Evolutionary conservation across 2,797 vertebrate species (phyloP).

Genomic region (Gorsachius magnificus): DNA sequence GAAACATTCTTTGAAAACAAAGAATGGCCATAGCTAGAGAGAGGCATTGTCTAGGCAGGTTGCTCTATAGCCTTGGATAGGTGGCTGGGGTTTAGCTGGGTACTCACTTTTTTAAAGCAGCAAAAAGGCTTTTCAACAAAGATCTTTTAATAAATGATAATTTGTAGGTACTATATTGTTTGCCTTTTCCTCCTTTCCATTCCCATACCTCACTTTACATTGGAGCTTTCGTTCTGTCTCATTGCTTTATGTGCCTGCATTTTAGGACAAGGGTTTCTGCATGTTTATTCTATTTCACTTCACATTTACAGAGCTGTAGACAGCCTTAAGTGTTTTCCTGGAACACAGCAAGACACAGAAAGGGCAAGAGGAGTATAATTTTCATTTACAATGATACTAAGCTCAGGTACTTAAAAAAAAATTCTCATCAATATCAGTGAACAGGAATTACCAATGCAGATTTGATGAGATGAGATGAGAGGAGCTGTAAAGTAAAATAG

Average conservation of each 20-base stretch:
- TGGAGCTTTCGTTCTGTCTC: background rate
- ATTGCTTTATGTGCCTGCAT: background rate
- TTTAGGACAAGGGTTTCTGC: background rate
- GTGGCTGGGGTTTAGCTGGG: background rate
- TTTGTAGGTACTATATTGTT: background rate
- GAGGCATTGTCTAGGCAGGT: background rate
- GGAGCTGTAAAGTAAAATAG: background rate
- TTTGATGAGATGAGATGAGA: background rate
- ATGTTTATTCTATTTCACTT: background rate
- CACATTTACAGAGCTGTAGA: background rate
- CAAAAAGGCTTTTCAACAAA: background rate
- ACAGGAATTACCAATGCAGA: background rate
- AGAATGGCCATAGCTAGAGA: background rate
- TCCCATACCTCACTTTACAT: background rate
- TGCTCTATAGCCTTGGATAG: background rate
- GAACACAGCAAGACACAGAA: background rate
- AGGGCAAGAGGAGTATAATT: background rate
- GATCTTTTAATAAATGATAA: background rate
- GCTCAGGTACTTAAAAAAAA: background rate
- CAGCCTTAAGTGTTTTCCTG: background rate
- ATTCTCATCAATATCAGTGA: background rate
- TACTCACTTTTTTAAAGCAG: background rate
- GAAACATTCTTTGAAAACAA: background rate
- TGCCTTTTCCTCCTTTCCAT: background rate
- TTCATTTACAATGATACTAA: background rate